Conservation (phyloP, 2,113 vertebrate genomes). For the Lanius collurio region DNA sequence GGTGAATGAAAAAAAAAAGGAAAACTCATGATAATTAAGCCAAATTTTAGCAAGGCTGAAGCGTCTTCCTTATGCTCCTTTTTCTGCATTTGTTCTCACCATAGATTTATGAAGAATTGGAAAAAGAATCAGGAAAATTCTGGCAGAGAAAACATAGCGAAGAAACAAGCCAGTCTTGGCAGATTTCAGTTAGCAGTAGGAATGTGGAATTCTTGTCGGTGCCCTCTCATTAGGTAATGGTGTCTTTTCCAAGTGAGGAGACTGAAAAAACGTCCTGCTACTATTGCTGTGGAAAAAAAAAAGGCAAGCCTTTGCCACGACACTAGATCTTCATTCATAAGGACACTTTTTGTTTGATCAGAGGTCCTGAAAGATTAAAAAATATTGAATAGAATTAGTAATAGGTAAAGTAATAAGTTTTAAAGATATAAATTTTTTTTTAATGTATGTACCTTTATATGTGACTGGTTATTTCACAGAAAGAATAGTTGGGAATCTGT, state of each 20-base stretch:
- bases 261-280: constrained; percentile 4
- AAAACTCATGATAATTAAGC: constrained; percentile 52
- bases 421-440: not conserved
- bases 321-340: constrained; percentile 6
- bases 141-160: constrained; percentile 47
- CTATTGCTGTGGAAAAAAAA: not conserved
- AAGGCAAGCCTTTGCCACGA: not conserved
- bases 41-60: constrained; percentile 58
- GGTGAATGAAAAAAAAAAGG: constrained; percentile 16
- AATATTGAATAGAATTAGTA: not conserved
- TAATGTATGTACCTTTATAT: too few species aligned
- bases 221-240: constrained; percentile 60
- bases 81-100: constrained; percentile 66
- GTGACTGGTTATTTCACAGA: not conserved
- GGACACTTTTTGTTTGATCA: not conserved
- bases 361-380: not conserved
- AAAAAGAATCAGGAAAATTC: constrained; percentile 64
- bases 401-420: not conserved
- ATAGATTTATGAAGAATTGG: constrained; percentile 55
- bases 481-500: not conserved
- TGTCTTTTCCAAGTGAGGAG: constrained; percentile 46
- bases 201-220: constrained; percentile 45
- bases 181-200: constrained; percentile 60
- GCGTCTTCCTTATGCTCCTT: constrained; percentile 58
- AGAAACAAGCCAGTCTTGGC: constrained; percentile 62